Conservation (phyloP, 1,140 invertebrate genomes). For the Calliopsis andreniformis region DNA sequence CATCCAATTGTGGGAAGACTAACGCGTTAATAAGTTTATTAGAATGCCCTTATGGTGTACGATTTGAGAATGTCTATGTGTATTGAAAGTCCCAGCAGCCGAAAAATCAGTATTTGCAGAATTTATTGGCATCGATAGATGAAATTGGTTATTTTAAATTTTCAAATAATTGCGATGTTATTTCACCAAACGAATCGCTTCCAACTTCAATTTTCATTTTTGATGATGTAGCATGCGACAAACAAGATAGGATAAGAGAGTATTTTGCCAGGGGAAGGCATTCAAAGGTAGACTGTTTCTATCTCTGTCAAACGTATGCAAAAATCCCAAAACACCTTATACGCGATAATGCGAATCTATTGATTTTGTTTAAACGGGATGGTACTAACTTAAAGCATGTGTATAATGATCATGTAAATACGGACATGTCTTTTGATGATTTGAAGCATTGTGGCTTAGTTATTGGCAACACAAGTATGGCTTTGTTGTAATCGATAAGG, state of each 20-base stretch:
- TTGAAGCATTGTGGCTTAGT: not conserved
- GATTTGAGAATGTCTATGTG: constrained; percentile 2
- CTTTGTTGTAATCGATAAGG: not conserved
- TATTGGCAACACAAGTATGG: not conserved
- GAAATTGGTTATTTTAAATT: not conserved
- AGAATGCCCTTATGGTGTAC: not conserved
- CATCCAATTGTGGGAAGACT: not conserved
- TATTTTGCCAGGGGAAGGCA: not conserved
- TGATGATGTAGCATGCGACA: not conserved
- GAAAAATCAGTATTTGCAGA: not conserved
- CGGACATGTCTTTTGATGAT: not conserved
- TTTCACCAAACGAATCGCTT: not conserved
- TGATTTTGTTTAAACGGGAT: not conserved
- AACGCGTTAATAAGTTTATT: not conserved
- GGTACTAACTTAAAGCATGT: not conserved
- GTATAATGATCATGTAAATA: not conserved
- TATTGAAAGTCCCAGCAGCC: not conserved
- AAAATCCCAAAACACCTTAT: not conserved
- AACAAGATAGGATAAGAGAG: not conserved
- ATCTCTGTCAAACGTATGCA: not conserved
- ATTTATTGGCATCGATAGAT: not conserved
- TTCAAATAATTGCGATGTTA: not conserved
- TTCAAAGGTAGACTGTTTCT: not conserved
- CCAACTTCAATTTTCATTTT: not conserved
- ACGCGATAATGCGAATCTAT: not conserved